phyloP scores from a whole-genome alignment of 1,140 invertebrate genomes.

The Scaptomyza graminum region DNA sequence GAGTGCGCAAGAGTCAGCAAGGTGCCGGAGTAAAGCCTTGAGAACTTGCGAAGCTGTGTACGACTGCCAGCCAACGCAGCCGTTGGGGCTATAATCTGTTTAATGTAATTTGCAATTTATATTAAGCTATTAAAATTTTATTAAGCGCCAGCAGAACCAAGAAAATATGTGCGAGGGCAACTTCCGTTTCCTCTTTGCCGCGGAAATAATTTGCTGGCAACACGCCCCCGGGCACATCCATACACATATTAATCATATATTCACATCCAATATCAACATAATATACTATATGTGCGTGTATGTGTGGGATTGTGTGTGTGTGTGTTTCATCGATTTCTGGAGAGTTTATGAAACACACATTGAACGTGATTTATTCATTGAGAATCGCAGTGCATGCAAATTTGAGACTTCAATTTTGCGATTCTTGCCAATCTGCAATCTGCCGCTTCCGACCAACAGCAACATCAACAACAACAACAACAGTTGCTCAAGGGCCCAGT shows the following conservation, averaged over 20 bases:
- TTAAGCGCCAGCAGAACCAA: constrained; percentile 31
- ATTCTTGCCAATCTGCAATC: constrained; percentile 5
- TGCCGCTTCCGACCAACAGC: too few relatives aligned
- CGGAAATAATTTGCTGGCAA: constrained; percentile 62
- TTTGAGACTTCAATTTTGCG: constrained; percentile 44
- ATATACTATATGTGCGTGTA: constrained; percentile 1
- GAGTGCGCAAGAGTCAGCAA: constrained; percentile 8
- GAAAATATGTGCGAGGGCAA: constrained; percentile 11
- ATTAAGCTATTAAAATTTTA: constrained; percentile 78
- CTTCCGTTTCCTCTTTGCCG: constrained; percentile 49
- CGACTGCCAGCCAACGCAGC: constrained; percentile 7
- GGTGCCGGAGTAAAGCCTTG: constrained; percentile 4
- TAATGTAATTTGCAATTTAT: constrained; percentile 82
- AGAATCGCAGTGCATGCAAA: constrained; percentile 64
- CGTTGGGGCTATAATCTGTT: constrained; percentile 66
- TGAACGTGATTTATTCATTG: constrained; percentile 73
- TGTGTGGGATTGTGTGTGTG: constrained; percentile 23
- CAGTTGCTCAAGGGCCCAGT: too few relatives aligned
- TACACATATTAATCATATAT: neutral
- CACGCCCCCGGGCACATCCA: constrained; percentile 20
- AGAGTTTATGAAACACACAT: constrained; percentile 58
- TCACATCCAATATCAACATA: constrained; percentile 4
- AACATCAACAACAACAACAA: constrained; percentile 12
- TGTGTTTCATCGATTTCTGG: constrained; percentile 62
- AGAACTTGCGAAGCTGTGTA: constrained; percentile 6